phyloP scores from a whole-genome alignment of 2,113 vertebrate genomes.

The Mola mola region DNA sequence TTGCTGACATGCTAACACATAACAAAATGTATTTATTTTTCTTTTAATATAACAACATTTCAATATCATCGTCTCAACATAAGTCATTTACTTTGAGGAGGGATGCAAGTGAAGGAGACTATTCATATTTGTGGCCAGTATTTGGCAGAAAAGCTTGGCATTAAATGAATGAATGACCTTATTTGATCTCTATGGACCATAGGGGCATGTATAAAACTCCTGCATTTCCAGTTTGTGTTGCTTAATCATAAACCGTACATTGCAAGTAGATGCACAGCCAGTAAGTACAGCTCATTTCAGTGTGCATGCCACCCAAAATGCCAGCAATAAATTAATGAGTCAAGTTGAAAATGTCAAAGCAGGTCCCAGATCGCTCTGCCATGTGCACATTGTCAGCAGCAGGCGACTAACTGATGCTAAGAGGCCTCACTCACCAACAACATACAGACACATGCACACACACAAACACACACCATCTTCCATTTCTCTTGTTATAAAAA shows the following conservation, averaged over 20 bases:
- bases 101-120: constrained; percentile 13
- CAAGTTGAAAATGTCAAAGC: constrained; percentile 77
- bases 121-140: background rate
- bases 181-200: background rate
- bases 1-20: too few relatives aligned
- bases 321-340: constrained; percentile 74
- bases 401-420: constrained; percentile 67
- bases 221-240: too few relatives aligned
- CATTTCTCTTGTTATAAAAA: constrained; percentile 72
- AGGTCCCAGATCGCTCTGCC: constrained; percentile 63
- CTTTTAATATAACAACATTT: too few relatives aligned
- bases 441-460: constrained; percentile 2
- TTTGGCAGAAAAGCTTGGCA: constrained; percentile 24
- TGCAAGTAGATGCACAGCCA: constrained; percentile 36
- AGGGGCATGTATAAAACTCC: background rate
- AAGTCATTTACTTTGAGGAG: constrained; percentile 36
- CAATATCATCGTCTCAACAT: constrained; percentile 39
- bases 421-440: constrained; percentile 44
- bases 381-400: constrained; percentile 68
- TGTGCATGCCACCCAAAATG: constrained; percentile 53
- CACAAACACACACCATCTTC: constrained; percentile 10
- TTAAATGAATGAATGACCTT: background rate
- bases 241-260: constrained; percentile 16
- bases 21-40: constrained; percentile 63
- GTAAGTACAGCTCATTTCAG: constrained; percentile 45